Evolutionary conservation across 2,888 invertebrate genomes (phyloP), one percentile per base, ranked within the genome.

Genomic region (Chesias legatella): DNA sequence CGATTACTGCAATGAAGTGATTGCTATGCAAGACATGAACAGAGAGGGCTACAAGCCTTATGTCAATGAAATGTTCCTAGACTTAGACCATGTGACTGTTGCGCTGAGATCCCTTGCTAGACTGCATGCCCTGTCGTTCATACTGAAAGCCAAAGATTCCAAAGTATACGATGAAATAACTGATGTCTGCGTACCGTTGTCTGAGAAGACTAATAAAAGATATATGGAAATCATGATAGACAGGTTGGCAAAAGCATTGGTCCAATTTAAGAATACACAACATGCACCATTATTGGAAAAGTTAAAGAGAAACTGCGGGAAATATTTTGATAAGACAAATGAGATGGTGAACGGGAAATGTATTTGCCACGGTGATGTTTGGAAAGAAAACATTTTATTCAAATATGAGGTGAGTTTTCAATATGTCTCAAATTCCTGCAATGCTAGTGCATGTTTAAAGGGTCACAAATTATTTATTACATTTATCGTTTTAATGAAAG

Each of bases 301-400:
- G 3, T 52, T 85, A 2, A 67, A 60, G 48, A 33, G 53, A 1
- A 64, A 79, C 29, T 80, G 73, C 58, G 53, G 34, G 1, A 53
- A 50, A 25, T 57, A 61, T 48, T 70, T 77, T 43, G 66, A 72
- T 36, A 53, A 53, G 1, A 58, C 67, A 0, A 47, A 58, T 10
- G 48, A 52, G 10, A 57, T 58, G 10, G 73, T 67, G 1, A 53
- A 62, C 27, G 59, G 57, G 24, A 62, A 64, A 9, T 83, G 80
- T 43, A 58, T 88, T 35, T 80, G 84, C 46, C 88, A 88, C 57
- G 85, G 85, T 13, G 88, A 88, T 59, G 74, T 84, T 23, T 88
- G 88, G 88, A 86, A 85, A 54, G 86, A 85, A 59, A 88, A 88
- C 48, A 71, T 86, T 36, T 57, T 88, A 10, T 88, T 68, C 60